Conservation (phyloP, 2,888 invertebrate genomes). For the Diarsia mendica region DNA sequence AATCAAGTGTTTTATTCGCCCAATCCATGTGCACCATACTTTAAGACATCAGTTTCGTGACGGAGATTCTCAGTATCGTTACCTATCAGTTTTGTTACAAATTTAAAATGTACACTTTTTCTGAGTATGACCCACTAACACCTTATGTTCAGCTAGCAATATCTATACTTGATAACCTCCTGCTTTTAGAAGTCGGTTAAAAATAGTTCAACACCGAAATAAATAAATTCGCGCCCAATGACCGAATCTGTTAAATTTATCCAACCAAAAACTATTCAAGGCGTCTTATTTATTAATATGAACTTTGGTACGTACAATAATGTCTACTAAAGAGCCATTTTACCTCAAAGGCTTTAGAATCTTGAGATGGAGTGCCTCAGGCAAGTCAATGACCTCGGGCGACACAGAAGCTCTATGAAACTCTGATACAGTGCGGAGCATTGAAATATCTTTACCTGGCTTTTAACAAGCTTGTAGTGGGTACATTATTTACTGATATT, state of each 20-base stretch:
- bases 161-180: too few species aligned
- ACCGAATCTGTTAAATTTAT: neutral
- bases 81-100: too few species aligned
- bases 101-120: too few species aligned
- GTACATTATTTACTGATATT: neutral
- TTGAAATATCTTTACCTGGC: neutral
- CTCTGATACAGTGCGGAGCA: neutral
- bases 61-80: too few species aligned
- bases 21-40: too few species aligned
- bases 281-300: conserved; percentile 13
- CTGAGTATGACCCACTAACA: too few species aligned
- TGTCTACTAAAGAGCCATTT: conserved; percentile 9
- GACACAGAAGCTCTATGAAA: neutral
- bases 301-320: neutral
- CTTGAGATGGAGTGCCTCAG: conserved; percentile 11
- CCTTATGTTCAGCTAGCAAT: too few species aligned
- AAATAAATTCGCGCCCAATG: too few species aligned
- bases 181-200: too few species aligned
- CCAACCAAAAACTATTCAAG: neutral
- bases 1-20: too few species aligned
- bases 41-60: too few species aligned
- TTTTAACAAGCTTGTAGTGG: neutral
- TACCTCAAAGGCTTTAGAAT: conserved; percentile 43
- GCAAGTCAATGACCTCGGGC: conserved; percentile 21
- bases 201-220: too few species aligned